A percentile compares a stretch with the other conserved stretches of the same genome.
These are phyloP conservation scores for Lanius collurio DNA, from an alignment of 2,113 vertebrate genomes.

Conservation along the genomic window DNA sequence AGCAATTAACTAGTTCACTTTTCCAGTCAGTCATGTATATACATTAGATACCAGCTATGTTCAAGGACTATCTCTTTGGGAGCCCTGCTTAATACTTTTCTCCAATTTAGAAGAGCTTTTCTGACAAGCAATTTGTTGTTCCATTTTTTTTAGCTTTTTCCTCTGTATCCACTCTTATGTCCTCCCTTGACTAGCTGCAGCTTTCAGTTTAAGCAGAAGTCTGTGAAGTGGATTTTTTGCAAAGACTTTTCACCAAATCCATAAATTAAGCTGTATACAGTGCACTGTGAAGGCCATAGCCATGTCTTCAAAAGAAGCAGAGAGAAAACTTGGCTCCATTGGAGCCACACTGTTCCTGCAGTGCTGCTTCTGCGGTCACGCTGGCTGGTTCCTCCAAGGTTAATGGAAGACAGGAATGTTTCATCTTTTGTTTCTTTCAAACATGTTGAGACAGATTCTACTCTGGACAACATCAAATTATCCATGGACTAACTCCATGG, in stretches of 20 bases:
- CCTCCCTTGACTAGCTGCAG: not conserved
- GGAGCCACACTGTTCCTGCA: not conserved
- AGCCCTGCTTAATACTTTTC: conserved; percentile 18
- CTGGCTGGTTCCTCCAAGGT: not conserved
- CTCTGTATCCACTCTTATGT: not conserved
- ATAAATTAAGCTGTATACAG: not conserved
- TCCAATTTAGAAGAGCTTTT: conserved; percentile 43
- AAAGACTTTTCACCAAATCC: not conserved
- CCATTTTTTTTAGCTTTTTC: conserved; percentile 7
- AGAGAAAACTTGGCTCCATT: not conserved
- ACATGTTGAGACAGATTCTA: not conserved
- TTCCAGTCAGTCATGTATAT: not conserved
- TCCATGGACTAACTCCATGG: not conserved
- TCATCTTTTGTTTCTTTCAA: not conserved
- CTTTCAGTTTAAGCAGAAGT: conserved; percentile 29
- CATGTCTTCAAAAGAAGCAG: not conserved
- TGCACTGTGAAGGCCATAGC: not conserved
- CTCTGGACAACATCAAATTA: not conserved
- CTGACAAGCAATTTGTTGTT: conserved; percentile 48
- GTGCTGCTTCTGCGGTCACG: not conserved
- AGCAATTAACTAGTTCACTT: conserved; percentile 46
- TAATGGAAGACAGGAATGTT: not conserved
- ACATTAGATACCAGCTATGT: not conserved
- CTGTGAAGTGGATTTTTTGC: conserved; percentile 30
- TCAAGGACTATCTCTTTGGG: conserved; percentile 23